Conservation (phyloP, 2,888 invertebrate species). For the Agrochola lychnidis region DNA sequence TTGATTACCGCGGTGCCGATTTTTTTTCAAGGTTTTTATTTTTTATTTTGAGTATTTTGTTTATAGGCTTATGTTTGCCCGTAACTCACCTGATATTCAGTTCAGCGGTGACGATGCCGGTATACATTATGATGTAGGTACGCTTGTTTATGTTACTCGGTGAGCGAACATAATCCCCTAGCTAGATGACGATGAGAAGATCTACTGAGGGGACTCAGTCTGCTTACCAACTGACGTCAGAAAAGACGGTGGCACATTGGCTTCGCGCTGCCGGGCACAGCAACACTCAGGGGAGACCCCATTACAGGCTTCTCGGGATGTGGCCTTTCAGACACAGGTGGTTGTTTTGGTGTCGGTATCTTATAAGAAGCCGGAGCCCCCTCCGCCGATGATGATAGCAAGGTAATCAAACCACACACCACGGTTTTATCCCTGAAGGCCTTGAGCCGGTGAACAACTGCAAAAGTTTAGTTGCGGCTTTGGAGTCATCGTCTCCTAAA, state of each 20-base stretch:
- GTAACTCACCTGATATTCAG: no score
- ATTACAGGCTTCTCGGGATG: not conserved
- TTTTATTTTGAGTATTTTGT: no score
- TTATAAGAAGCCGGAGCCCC: no score
- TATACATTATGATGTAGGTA: not conserved
- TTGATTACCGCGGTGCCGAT: no score
- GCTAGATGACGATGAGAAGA: not conserved
- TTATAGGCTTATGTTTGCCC: no score
- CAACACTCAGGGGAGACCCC: not conserved
- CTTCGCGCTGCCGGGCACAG: not conserved
- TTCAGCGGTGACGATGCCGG: not conserved
- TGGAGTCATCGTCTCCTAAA: no score
- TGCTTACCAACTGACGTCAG: not conserved
- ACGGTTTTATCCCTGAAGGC: no score
- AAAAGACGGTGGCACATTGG: not conserved
- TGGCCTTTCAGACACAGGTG: not conserved
- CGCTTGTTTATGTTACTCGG: not conserved
- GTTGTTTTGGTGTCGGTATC: not conserved
- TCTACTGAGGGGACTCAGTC: not conserved
- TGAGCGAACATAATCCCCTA: not conserved
- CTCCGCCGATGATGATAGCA: no score
- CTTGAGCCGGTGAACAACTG: no score
- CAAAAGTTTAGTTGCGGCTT: no score
- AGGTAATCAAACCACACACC: no score
- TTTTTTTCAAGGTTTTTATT: no score